These are phyloP conservation scores for Diarsia brunnea DNA, from an alignment of 2,888 invertebrate genomes.

Conservation along the genomic window DNA sequence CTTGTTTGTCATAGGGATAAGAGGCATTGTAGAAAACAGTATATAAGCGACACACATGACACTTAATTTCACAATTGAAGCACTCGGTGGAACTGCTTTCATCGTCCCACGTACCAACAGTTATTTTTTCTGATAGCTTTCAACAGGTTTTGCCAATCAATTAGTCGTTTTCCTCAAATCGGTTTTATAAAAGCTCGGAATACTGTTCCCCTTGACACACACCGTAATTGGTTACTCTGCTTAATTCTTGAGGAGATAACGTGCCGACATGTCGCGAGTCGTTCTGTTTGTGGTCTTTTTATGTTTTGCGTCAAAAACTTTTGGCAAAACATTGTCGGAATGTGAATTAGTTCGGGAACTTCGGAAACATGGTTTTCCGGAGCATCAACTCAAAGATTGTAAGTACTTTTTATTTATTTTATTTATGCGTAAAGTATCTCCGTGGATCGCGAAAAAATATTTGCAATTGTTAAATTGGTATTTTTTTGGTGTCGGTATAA, in stretches of 20 bases:
- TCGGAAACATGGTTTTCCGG: constrained; percentile 74
- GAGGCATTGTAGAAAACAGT: constrained; percentile 10
- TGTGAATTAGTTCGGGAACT: constrained; percentile 76
- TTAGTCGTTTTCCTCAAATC: constrained; percentile 64
- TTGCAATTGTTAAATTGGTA: not conserved
- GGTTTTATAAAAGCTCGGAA: constrained; percentile 62
- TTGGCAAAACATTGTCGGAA: constrained; percentile 68
- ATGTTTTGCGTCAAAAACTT: constrained; percentile 51
- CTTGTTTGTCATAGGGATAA: constrained; percentile 46
- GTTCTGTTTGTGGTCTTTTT: constrained; percentile 54
- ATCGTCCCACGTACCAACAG: not conserved
- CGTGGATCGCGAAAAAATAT: not conserved
- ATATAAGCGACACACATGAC: constrained; percentile 35
- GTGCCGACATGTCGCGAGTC: constrained; percentile 68
- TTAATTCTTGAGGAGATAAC: constrained; percentile 62
- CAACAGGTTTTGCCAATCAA: constrained; percentile 70
- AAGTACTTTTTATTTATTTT: constrained; percentile 62
- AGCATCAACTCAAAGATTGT: constrained; percentile 76
- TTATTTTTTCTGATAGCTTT: constrained; percentile 45
- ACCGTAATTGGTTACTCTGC: constrained; percentile 57
- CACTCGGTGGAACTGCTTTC: constrained; percentile 24
- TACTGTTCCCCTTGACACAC: constrained; percentile 73
- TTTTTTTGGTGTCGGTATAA: not conserved
- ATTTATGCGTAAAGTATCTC: too few relatives aligned
- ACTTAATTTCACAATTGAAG: constrained; percentile 23